phyloP scores from a whole-genome alignment of 2,888 invertebrate species.

The Troides helena region DNA sequence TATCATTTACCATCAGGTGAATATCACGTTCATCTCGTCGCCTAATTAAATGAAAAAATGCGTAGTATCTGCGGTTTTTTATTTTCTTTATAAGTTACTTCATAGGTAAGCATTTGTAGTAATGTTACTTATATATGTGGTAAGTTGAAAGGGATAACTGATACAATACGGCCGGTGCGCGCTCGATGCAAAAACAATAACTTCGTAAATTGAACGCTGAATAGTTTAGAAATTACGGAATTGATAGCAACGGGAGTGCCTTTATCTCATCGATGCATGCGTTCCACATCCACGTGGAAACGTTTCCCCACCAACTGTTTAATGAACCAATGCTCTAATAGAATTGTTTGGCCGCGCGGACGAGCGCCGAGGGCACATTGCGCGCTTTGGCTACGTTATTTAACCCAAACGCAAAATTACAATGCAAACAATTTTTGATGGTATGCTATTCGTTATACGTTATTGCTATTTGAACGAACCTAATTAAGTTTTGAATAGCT shows the following conservation, averaged over 20 bases:
- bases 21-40: too few relatives aligned
- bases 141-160: background rate
- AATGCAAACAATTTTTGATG: slow-evolving; percentile 29
- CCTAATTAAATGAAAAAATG: too few relatives aligned
- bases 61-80: too few relatives aligned
- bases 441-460: slow-evolving; percentile 3
- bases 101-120: too few relatives aligned
- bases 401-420: slow-evolving; percentile 24
- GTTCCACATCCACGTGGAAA: slow-evolving; percentile 25
- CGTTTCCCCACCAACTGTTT: slow-evolving; percentile 23
- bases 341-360: slow-evolving; percentile 24
- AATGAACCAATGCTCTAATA: slow-evolving; percentile 31
- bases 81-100: too few relatives aligned
- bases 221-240: slow-evolving; percentile 20
- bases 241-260: slow-evolving; percentile 12
- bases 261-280: slow-evolving; percentile 26
- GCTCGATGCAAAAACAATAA: background rate
- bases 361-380: slow-evolving; percentile 14
- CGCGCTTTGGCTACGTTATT: slow-evolving; percentile 20
- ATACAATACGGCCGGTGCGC: background rate
- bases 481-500: slow-evolving; percentile 1
- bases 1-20: too few relatives aligned
- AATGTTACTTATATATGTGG: too few relatives aligned
- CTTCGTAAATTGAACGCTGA: background rate
- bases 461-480: background rate